Evolutionary conservation across 2,888 invertebrate genomes (phyloP).

Genomic region (Apodemia zela): DNA sequence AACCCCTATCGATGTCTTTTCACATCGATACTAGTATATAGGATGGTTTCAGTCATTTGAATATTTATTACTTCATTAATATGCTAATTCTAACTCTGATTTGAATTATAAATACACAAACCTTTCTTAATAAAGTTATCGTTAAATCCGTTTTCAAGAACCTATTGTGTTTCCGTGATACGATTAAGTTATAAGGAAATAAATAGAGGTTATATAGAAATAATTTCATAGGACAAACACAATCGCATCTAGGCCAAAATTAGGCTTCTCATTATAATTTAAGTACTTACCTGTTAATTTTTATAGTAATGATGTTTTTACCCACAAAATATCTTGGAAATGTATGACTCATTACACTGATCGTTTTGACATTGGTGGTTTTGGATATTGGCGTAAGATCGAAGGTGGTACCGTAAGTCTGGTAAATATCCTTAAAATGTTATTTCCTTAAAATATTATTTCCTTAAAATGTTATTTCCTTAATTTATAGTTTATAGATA

Average conservation of each 20-base stretch:
- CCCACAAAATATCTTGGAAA: no score
- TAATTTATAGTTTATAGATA: no score
- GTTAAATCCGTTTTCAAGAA: background rate
- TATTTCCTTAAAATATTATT: no score
- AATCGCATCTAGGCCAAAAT: background rate
- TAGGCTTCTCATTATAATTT: no score
- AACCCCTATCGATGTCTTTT: conserved; percentile 58
- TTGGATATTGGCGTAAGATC: no score
- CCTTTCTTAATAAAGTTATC: conserved; percentile 17
- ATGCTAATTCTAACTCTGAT: conserved; percentile 20
- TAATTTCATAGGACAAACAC: background rate
- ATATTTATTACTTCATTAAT: conserved; percentile 23
- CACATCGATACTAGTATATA: conserved; percentile 44
- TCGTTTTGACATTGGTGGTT: no score
- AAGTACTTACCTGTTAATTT: no score
- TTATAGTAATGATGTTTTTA: no score
- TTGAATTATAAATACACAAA: conserved; percentile 16
- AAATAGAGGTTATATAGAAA: background rate
- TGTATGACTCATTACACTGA: no score
- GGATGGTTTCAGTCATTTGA: conserved; percentile 19
- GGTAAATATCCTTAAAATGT: no score
- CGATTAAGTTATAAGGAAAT: background rate
- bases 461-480: no score
- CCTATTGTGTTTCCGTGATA: background rate
- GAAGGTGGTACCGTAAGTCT: no score